Percentiles rank a stretch among this genome's conserved stretches.
phyloP scores from a whole-genome alignment of 1,140 invertebrate genomes.

The Apocrypta bakeri region DNA sequence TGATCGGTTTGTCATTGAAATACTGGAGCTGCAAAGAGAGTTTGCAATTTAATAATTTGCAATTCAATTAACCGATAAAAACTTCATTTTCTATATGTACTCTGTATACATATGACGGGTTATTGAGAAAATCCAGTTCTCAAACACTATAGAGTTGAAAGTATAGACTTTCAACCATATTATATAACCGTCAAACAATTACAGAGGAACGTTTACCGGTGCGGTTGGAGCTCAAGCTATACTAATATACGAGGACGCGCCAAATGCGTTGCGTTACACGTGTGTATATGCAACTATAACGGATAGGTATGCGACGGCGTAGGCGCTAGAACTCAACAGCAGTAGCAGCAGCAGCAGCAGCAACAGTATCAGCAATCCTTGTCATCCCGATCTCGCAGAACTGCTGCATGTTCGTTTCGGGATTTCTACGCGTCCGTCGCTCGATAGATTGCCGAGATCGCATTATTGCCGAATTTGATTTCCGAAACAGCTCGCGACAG shows the following conservation, averaged over 20 bases:
- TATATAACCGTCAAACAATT: neutral
- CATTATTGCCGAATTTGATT: constrained; percentile 18
- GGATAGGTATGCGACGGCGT: neutral
- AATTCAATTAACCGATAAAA: too few species aligned
- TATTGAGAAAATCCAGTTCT: neutral
- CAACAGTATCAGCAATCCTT: too few species aligned
- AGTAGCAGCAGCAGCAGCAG: too few species aligned
- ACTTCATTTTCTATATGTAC: too few species aligned
- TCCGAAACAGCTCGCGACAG: constrained; percentile 9
- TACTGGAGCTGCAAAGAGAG: neutral
- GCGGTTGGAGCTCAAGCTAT: neutral
- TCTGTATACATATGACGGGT: neutral
- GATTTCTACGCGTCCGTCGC: constrained; percentile 12
- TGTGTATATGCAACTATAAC: constrained; percentile 5
- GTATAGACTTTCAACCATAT: neutral
- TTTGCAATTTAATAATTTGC: too few species aligned
- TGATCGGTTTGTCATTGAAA: neutral
- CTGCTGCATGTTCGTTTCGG: constrained; percentile 9
- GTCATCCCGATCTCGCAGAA: neutral
- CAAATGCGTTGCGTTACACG: neutral
- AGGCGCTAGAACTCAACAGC: neutral
- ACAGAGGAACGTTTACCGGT: neutral
- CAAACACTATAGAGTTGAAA: neutral
- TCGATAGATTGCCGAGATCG: constrained; percentile 23
- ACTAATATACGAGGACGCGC: neutral